Percentiles rank a stretch among this genome's conserved stretches.
These are phyloP conservation scores for Drosophila pruinosa DNA, from an alignment of 1,140 invertebrate genomes.

Conservation along the genomic window DNA sequence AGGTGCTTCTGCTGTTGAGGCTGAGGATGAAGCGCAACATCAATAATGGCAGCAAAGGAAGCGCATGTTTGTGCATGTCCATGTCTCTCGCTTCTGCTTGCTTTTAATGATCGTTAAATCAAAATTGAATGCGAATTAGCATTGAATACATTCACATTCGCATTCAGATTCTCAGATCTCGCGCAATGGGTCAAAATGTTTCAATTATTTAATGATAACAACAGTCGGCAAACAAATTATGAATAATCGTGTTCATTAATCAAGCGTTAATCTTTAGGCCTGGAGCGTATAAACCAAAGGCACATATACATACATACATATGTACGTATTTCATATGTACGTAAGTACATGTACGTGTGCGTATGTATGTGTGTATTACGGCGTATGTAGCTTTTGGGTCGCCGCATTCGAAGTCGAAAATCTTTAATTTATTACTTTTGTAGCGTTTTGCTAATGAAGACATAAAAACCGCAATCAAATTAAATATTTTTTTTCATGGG, in stretches of 20 bases:
- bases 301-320: neutral
- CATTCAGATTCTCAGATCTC: neutral
- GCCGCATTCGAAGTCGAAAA: constrained; percentile 50
- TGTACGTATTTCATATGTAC: no score
- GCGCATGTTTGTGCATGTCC: constrained; percentile 64
- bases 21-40: constrained; percentile 35
- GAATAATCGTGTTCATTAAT: constrained; percentile 77
- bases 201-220: constrained; percentile 59
- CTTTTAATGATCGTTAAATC: constrained; percentile 74
- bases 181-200: constrained; percentile 51
- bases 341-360: neutral
- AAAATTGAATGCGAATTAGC: constrained; percentile 65
- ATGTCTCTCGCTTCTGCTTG: constrained; percentile 44
- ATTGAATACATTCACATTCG: constrained; percentile 57
- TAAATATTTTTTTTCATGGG: constrained; percentile 80
- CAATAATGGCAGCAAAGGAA: constrained; percentile 75
- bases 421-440: constrained; percentile 75
- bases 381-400: constrained; percentile 1
- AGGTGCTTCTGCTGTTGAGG: constrained; percentile 37
- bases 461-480: constrained; percentile 81
- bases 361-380: neutral
- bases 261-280: constrained; percentile 69
- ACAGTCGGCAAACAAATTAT: constrained; percentile 63
- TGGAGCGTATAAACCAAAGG: constrained; percentile 17
- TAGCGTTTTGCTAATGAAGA: constrained; percentile 79